Conservation (phyloP, 2,888 invertebrate species). For the Megamerina dolium region DNA sequence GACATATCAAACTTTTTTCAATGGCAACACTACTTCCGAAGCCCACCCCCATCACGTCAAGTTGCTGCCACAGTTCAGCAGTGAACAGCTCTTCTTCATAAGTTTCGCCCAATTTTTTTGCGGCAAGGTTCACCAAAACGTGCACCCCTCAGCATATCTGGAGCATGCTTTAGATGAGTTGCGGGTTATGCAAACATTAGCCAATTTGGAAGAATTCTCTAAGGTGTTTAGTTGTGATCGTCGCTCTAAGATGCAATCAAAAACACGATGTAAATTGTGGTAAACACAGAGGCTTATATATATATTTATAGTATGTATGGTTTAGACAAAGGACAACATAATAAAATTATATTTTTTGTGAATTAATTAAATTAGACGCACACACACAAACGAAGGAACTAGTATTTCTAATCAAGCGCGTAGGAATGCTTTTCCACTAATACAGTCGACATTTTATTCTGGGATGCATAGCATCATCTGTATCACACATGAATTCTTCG, state of each 20-base stretch:
- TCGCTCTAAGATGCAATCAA: slow-evolving; percentile 39
- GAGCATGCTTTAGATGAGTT: slow-evolving; percentile 40
- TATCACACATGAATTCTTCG: slow-evolving; percentile 24
- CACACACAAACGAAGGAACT: too few species aligned
- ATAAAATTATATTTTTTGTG: too few species aligned
- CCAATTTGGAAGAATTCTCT: slow-evolving; percentile 42
- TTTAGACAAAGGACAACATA: too few species aligned
- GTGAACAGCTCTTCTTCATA: slow-evolving; percentile 39
- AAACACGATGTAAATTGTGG: slow-evolving; percentile 37
- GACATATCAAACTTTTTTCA: slow-evolving; percentile 37
- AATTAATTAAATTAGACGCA: too few species aligned
- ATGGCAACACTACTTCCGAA: slow-evolving; percentile 18
- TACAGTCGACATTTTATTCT: slow-evolving; percentile 32
- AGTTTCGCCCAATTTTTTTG: slow-evolving; percentile 44
- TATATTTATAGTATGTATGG: too few species aligned
- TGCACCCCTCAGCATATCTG: slow-evolving; percentile 25
- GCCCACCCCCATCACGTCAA: slow-evolving; percentile 6
- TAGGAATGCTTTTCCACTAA: slow-evolving; percentile 16
- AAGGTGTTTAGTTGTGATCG: slow-evolving; percentile 34
- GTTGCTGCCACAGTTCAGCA: slow-evolving; percentile 31
- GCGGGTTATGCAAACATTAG: slow-evolving; percentile 39
- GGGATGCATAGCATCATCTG: slow-evolving; percentile 31
- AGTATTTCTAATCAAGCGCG: too few species aligned
- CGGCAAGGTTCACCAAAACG: slow-evolving; percentile 32
- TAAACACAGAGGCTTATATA: slow-evolving; percentile 15